phyloP scores from a whole-genome alignment of 2,797 vertebrate genomes.

The Mallotus villosus region DNA sequence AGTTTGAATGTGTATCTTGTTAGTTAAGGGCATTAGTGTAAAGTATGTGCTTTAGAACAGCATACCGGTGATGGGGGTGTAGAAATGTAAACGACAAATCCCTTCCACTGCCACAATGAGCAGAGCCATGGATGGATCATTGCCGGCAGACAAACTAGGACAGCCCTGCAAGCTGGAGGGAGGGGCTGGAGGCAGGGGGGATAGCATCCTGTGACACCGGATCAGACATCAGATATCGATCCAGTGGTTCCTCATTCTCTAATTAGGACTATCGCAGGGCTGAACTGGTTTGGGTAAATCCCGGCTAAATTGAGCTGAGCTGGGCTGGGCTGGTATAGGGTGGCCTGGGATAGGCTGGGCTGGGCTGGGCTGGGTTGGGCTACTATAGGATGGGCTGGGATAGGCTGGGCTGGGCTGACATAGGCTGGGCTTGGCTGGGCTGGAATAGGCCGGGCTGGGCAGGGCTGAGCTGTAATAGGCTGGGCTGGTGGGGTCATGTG shows the following conservation, averaged over 20 bases:
- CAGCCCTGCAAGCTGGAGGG: constrained; percentile 4
- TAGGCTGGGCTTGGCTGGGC: too few relatives aligned
- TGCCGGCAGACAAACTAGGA: constrained; percentile 49
- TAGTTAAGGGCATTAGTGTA: constrained; percentile 40
- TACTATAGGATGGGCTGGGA: too few relatives aligned
- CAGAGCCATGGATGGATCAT: constrained; percentile 44
- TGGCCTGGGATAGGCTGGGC: too few relatives aligned
- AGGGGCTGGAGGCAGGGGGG: too few relatives aligned
- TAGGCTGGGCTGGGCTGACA: background rate
- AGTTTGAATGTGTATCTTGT: constrained; percentile 43
- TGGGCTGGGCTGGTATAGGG: background rate
- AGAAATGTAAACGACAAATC: constrained; percentile 27
- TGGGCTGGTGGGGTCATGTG: too few relatives aligned
- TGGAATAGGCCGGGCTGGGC: too few relatives aligned
- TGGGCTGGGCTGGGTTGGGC: background rate
- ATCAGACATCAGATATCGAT: background rate
- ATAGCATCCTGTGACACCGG: background rate
- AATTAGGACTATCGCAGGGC: background rate
- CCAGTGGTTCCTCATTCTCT: background rate
- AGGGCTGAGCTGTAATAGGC: too few relatives aligned
- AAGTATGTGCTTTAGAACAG: background rate
- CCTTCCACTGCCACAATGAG: constrained; percentile 9
- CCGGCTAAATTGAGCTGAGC: too few relatives aligned
- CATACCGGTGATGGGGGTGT: background rate
- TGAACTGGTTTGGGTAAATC: background rate